phyloP scores from a whole-genome alignment of 2,888 invertebrate genomes.

The Microchrysa polita region DNA sequence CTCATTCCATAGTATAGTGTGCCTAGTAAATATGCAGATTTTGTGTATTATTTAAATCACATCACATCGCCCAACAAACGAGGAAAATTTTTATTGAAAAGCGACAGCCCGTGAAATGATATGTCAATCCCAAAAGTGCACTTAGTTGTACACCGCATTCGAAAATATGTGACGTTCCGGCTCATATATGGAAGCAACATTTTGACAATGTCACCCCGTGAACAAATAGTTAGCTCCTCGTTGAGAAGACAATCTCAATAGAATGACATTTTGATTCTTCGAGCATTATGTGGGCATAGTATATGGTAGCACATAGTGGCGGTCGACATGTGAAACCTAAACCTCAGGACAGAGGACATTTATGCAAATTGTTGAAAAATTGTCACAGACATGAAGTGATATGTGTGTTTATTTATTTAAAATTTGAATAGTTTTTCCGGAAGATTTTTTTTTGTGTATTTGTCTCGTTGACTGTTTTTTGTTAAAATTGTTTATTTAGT shows the following conservation, averaged over 20 bases:
- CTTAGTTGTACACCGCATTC: conserved; percentile 22
- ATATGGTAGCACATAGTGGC: too few relatives aligned
- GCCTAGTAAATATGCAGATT: conserved; percentile 49
- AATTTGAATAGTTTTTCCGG: conserved; percentile 24
- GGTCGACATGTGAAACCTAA: background rate
- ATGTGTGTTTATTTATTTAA: conserved; percentile 22
- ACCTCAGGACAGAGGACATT: conserved; percentile 18
- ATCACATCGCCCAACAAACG: conserved; percentile 3
- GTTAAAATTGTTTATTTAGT: background rate
- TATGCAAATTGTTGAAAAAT: conserved; percentile 33
- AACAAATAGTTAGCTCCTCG: conserved; percentile 10
- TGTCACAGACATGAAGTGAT: conserved; percentile 26
- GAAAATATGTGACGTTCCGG: conserved; percentile 8
- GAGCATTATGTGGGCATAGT: too few relatives aligned
- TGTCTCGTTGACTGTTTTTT: background rate
- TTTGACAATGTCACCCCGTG: conserved; percentile 14
- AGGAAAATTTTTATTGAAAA: conserved; percentile 64
- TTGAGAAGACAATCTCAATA: background rate
- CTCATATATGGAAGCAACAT: background rate
- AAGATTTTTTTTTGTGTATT: too few relatives aligned
- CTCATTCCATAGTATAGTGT: conserved; percentile 39
- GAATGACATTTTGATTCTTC: conserved; percentile 20
- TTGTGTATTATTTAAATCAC: conserved; percentile 45
- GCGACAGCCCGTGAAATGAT: conserved; percentile 66
- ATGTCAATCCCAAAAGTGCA: conserved; percentile 64